These are phyloP conservation scores for Pitta sordida DNA, from an alignment of 2,113 vertebrate genomes.

Conservation along the genomic window DNA sequence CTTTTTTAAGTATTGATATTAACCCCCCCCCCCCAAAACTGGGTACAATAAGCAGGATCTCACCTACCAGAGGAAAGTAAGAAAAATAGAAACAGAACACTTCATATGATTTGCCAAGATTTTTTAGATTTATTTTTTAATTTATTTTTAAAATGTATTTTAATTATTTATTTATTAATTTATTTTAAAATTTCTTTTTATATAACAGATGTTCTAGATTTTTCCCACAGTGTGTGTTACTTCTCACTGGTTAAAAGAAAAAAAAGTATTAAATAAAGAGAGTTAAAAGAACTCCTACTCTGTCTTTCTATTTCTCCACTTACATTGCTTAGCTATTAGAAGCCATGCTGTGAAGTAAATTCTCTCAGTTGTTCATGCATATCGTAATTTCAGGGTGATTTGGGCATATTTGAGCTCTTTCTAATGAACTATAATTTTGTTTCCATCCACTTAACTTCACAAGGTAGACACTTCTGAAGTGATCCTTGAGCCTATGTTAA, in stretches of 20 bases:
- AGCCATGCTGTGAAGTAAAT: background rate
- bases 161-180: background rate
- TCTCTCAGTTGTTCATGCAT: background rate
- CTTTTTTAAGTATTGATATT: background rate
- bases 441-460: background rate
- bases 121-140: background rate
- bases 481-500: conserved; percentile 39
- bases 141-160: no score
- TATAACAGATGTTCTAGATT: background rate
- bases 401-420: background rate
- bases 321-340: background rate
- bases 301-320: background rate
- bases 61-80: background rate
- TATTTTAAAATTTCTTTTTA: no score
- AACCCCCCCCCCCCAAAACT: background rate
- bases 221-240: background rate
- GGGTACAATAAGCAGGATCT: background rate
- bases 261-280: no score
- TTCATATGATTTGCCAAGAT: background rate
- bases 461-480: conserved; percentile 29
- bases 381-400: background rate
- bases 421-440: background rate
- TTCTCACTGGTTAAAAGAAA: background rate
- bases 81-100: background rate
- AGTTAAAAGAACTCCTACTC: background rate